phyloP scores from a whole-genome alignment of 2,113 vertebrate genomes.

The Albula goreensis region DNA sequence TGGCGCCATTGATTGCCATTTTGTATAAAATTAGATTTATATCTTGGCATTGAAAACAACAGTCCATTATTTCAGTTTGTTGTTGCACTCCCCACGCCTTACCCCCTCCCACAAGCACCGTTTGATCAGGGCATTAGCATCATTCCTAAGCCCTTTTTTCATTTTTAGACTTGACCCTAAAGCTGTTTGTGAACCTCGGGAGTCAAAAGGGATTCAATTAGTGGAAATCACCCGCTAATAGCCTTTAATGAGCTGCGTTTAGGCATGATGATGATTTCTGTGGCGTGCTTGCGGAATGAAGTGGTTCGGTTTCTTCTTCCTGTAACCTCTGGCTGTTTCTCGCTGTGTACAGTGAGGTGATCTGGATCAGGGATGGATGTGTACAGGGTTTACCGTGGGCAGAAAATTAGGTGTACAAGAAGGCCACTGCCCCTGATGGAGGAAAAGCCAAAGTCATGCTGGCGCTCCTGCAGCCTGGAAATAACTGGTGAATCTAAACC shows the following conservation, averaged over 20 bases:
- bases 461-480: background rate
- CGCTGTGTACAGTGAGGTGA: conserved; percentile 19
- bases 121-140: conserved; percentile 52
- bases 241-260: conserved; percentile 74
- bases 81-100: conserved; percentile 29
- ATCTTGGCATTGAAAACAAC: conserved; percentile 50
- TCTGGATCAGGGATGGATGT: background rate
- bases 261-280: conserved; percentile 58
- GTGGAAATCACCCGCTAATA: conserved; percentile 73
- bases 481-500: background rate
- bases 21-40: conserved; percentile 60
- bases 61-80: conserved; percentile 50
- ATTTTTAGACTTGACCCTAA: conserved; percentile 61
- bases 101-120: conserved; percentile 47
- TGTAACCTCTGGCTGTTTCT: conserved; percentile 44
- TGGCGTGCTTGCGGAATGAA: conserved; percentile 58
- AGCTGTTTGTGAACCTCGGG: conserved; percentile 65
- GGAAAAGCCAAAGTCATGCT: background rate
- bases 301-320: conserved; percentile 60
- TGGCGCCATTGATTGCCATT: conserved; percentile 33
- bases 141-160: conserved; percentile 48
- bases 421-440: background rate
- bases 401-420: background rate
- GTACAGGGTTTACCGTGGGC: background rate
- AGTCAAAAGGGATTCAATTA: conserved; percentile 66